A percentile compares a stretch with the other conserved stretches of the same genome.
Evolutionary conservation across 2,113 vertebrate genomes (phyloP).

Genomic region (Neolamprologus falcicula): DNA sequence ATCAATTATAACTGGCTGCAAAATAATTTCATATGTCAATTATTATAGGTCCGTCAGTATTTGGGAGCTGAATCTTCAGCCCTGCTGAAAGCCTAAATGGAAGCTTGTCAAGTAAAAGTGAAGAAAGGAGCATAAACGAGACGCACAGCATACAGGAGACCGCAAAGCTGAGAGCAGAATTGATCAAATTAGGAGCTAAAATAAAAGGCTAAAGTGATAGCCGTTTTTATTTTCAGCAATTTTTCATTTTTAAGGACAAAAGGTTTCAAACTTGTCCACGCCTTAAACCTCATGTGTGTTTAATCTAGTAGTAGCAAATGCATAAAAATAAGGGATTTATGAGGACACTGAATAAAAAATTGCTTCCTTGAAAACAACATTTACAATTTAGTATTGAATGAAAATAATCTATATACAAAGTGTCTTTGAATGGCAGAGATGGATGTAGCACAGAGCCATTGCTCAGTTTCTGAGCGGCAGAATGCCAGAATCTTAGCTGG

Average conservation of each 20-base stretch:
- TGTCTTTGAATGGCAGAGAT: neutral
- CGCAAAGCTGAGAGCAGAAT: neutral
- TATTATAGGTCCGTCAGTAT: neutral
- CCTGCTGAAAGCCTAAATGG: neutral
- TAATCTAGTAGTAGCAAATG: neutral
- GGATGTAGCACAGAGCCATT: neutral
- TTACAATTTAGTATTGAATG: neutral
- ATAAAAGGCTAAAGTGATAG: neutral
- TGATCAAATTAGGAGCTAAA: neutral
- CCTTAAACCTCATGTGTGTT: neutral
- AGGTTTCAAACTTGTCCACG: neutral
- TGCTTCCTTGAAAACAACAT: neutral
- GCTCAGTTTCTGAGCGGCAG: neutral
- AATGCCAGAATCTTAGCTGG: rapidly evolving
- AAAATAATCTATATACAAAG: neutral
- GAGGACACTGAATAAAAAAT: neutral
- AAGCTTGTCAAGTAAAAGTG: neutral
- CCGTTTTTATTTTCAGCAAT: neutral
- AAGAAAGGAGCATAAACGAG: neutral
- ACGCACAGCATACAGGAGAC: rapidly evolving
- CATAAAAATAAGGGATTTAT: neutral
- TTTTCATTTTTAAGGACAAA: neutral
- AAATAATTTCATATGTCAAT: neutral
- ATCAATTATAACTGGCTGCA: neutral
- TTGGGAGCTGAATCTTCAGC: neutral